Evolutionary conservation across 1,140 invertebrate species (phyloP).

Genomic region (Aleiodes sp.): DNA sequence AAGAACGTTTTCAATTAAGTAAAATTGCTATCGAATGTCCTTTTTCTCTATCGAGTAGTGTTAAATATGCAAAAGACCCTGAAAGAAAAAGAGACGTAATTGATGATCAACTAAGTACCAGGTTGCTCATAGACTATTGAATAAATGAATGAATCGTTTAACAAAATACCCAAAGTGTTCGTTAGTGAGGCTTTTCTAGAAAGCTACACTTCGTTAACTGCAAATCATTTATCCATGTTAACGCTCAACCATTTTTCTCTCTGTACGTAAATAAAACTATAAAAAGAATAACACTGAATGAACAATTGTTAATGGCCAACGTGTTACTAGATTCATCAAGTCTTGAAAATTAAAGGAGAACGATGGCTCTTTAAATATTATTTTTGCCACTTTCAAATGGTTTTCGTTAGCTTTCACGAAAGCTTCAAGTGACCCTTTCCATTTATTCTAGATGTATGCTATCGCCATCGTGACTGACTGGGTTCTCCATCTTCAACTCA

Average conservation of each 20-base stretch:
- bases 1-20: constrained; percentile 22
- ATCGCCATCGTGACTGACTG: neutral
- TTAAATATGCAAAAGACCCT: constrained; percentile 36
- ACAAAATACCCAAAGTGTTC: neutral
- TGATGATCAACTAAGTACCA: constrained; percentile 33
- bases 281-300: too few species aligned
- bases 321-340: constrained; percentile 1
- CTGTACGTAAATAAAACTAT: neutral
- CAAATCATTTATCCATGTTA: neutral
- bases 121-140: constrained; percentile 9
- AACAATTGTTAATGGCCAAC: neutral
- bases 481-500: neutral
- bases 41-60: constrained; percentile 13
- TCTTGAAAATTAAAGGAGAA: neutral
- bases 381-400: constrained; percentile 2
- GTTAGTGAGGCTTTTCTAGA: neutral
- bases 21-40: constrained; percentile 16
- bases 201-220: neutral
- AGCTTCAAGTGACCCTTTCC: neutral
- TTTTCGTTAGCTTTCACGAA: neutral
- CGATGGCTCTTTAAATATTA: neutral
- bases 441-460: neutral
- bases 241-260: neutral
- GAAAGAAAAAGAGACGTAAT: constrained; percentile 29
- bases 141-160: constrained; percentile 9